Evolutionary conservation across 1,140 invertebrate genomes (phyloP).

Genomic region (Centruroides vittatus): DNA sequence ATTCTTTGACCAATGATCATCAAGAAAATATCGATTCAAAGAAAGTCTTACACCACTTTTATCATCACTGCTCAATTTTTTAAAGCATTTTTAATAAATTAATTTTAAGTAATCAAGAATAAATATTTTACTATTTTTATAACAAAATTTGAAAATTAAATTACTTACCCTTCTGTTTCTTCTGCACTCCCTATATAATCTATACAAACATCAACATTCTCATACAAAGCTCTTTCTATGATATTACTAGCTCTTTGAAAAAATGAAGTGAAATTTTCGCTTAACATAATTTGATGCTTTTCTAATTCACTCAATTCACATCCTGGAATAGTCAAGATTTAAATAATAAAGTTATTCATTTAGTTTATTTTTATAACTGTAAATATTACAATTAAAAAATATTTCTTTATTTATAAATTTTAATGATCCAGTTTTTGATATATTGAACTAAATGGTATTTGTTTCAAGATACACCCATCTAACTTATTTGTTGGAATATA

Average conservation of each 20-base stretch:
- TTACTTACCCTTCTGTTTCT: constrained; percentile 47
- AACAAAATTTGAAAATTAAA: neutral
- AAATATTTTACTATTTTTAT: too few relatives aligned
- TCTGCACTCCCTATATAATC: constrained; percentile 78
- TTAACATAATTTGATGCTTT: constrained; percentile 85
- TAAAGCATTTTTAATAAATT: constrained; percentile 22
- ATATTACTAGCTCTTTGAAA: constrained; percentile 70
- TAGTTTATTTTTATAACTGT: too few relatives aligned
- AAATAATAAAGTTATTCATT: too few relatives aligned
- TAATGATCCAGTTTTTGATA: too few relatives aligned
- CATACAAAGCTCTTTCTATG: constrained; percentile 74
- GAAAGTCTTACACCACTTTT: constrained; percentile 74
- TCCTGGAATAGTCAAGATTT: constrained; percentile 43
- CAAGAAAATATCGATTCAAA: constrained; percentile 74
- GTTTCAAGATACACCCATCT: too few relatives aligned
- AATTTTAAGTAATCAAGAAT: constrained; percentile 1
- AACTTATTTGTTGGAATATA: too few relatives aligned
- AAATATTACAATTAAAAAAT: too few relatives aligned
- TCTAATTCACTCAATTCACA: constrained; percentile 88
- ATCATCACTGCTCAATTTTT: constrained; percentile 50
- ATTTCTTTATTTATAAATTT: too few relatives aligned
- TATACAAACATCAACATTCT: constrained; percentile 80
- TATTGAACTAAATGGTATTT: too few relatives aligned
- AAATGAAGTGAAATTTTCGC: constrained; percentile 85
- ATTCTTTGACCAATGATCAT: constrained; percentile 92